Evolutionary conservation across 37 sponge, comb jelly and placozoan genomes (phyloP), one percentile per base, ranked within the genome.

Genomic region (Diacarnus erythraeanus): DNA sequence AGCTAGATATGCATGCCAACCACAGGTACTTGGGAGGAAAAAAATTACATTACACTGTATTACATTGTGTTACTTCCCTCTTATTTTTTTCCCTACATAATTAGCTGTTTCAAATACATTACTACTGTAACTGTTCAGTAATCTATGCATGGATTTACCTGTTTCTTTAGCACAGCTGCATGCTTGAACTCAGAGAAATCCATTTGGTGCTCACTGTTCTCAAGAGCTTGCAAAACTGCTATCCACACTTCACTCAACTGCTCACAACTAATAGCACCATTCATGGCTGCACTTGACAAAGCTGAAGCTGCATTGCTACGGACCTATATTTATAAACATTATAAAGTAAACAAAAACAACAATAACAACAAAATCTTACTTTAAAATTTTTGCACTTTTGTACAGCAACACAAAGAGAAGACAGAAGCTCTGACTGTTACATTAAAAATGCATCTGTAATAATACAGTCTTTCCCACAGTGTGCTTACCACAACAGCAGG

Each of bases 111-210:
- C 18, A 23, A 29, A 35, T 37, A 35, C 8, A 68, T 12, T 35
- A 68, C 35, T 9, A 35, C 20, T 12, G 69, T 8, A 40, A 23
- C 39, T 35, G 61, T 57, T 4, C 56, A 17, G 25, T 22, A 72
- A 42, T 72, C 29, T 3, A 40, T 72, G 8, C 30, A 41, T n/a
- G n/a, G n/a, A n/a, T 8, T 37, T 57, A 75, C 81, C 80, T 87
- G 87, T 21, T 41, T 25, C 42, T 71, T 68, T 15, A 81, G 64
- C 23, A 75, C 58, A 59, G 59, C 68, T 8, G 82, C 82, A 57
- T 87, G 88, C 42, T 71, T 81, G 82, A 59, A 87, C 69, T 87
- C 88, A 2, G 88, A 42, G 61, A 87, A 87, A 57, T 82, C 77
- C n/a, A n/a, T 64, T 67, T 82, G 82, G 2, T 81, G 54, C 3